Base-by-base conservation (phyloP, 2,113 vertebrate genomes). In the Indri indri region DNA sequence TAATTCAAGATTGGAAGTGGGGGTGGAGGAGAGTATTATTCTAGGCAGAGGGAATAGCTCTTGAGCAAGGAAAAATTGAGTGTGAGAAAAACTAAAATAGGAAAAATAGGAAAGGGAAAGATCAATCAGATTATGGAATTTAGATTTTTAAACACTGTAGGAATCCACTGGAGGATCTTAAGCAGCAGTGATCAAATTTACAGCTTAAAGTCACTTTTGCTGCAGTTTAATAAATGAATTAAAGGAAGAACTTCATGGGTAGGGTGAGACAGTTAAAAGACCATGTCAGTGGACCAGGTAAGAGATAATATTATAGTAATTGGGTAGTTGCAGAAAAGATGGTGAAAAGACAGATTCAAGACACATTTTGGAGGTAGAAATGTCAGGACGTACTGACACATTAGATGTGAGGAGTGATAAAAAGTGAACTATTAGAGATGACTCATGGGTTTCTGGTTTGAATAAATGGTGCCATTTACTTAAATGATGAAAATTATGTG, bases 361-460 rank as follows among this genome's bases (percentile, higher is more conserved):
- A 70, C 57, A 45, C 11, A 88, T 84, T 90, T 83, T 66, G 23
- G 37, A 94, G 52, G 37, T 59, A 70, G 13, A 74, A 70, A 88
- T 80, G 27, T 3, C 22, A 74, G 8, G 25, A 70, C 18, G 95
- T 73, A 63, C 32, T 96, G 76, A 94, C 30, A 88, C 57, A 52
- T 90, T 80, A 50, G 32, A 73, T 71, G 6, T 92, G 22, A 88
- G 10, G 30, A 86, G 37, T 90, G 25, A 84, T 79, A 42, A 84
- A 93, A 95, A 88, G 32, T 92, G 25, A 95, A 79, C 32, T 70
- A 92, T 47, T 12, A 54, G 63, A 90, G n/a, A 90, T 87, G 66
- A 90, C 5, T 80, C 40, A 14, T 50, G 57, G 5, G 17, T 94
- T 93, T 95, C 88, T 91, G 57, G 17, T 80, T 96, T 88, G n/a